Evolutionary conservation across 2,888 invertebrate genomes (phyloP).

Genomic region (Rutpela maculata): DNA sequence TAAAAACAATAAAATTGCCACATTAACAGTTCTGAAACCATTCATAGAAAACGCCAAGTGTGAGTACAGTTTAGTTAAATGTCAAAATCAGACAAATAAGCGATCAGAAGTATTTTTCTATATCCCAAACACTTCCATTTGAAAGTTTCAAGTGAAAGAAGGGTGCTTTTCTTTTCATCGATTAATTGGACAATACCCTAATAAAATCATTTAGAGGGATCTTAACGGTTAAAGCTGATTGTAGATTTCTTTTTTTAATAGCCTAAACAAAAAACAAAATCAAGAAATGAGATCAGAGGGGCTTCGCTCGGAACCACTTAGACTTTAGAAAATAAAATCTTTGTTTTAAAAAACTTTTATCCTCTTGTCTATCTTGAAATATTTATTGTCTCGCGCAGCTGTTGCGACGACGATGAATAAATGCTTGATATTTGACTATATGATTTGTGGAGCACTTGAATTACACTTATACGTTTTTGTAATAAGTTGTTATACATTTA

Average conservation of each 20-base stretch:
- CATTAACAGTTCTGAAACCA: too few species aligned
- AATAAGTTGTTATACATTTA: constrained; percentile 19
- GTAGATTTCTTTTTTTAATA: constrained; percentile 43
- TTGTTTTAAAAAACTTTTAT: constrained; percentile 62
- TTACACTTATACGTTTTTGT: constrained; percentile 44
- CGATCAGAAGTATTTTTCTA: constrained; percentile 26
- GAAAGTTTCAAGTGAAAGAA: constrained; percentile 18
- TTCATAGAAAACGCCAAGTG: not conserved
- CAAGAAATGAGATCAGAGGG: constrained; percentile 50
- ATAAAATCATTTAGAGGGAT: constrained; percentile 42
- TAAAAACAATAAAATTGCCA: too few species aligned
- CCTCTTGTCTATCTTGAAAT: constrained; percentile 62
- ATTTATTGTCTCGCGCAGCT: constrained; percentile 64
- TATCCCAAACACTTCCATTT: constrained; percentile 37
- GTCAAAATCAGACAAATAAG: not conserved
- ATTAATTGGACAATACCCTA: constrained; percentile 34
- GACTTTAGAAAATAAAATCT: constrained; percentile 53
- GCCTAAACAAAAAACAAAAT: constrained; percentile 43
- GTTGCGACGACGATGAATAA: constrained; percentile 46
- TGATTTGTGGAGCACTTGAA: constrained; percentile 43
- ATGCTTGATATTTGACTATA: constrained; percentile 48
- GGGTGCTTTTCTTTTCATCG: constrained; percentile 38
- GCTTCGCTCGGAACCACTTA: constrained; percentile 33
- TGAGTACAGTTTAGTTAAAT: not conserved
- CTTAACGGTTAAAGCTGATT: constrained; percentile 49